Conservation (phyloP, 2,888 invertebrate genomes). For the Ariolimax columbianus region DNA sequence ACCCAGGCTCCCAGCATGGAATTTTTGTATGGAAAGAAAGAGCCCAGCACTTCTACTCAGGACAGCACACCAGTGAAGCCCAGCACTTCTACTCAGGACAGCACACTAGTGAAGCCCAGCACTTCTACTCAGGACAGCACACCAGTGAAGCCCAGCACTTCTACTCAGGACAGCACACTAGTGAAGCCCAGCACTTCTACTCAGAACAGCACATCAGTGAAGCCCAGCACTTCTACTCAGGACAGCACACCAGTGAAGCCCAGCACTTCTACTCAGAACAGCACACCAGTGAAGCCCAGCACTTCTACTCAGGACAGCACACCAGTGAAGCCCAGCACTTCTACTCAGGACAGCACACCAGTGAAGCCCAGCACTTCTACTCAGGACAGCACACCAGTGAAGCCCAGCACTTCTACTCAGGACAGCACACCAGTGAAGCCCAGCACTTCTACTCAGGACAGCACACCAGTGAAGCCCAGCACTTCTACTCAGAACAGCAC, state of each 20-base stretch:
- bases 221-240: not conserved
- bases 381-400: not conserved
- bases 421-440: not conserved
- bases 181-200: no score
- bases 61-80: not conserved
- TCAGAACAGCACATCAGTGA: not conserved
- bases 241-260: not conserved
- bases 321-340: no score
- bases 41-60: not conserved
- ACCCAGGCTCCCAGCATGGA: conserved; percentile 9
- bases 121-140: not conserved
- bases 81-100: not conserved
- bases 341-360: not conserved
- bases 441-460: not conserved
- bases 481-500: not conserved
- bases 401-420: not conserved
- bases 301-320: not conserved
- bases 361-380: no score
- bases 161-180: not conserved
- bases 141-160: no score
- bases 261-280: not conserved
- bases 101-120: no score
- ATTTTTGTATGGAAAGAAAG: not conserved
- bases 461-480: no score
- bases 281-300: no score